Evolutionary conservation across 2,888 invertebrate species (phyloP).

Genomic region (Aleiodes alternator): DNA sequence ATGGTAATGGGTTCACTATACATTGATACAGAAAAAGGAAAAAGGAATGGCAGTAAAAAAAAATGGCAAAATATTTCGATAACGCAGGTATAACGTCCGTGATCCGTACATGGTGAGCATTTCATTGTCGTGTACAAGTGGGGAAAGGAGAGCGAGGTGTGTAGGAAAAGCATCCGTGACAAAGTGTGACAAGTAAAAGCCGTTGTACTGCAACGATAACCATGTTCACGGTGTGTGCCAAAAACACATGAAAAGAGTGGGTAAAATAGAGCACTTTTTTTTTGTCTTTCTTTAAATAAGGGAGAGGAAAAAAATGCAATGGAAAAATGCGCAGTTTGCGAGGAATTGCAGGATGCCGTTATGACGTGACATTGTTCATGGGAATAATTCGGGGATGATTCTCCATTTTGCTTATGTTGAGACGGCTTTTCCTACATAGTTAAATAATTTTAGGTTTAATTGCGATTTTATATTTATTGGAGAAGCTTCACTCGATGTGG

Average conservation of each 20-base stretch:
- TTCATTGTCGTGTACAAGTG: conserved; percentile 40
- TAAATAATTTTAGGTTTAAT: too few species aligned
- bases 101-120: conserved; percentile 39
- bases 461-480: too few species aligned
- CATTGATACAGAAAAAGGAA: not conserved
- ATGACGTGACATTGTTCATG: conserved; percentile 41
- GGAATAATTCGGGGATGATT: conserved; percentile 5
- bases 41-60: not conserved
- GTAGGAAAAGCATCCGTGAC: conserved; percentile 61
- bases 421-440: too few species aligned
- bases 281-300: not conserved
- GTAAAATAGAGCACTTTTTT: conserved; percentile 1
- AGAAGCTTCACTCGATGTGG: too few species aligned
- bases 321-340: conserved; percentile 43
- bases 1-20: conserved; percentile 42
- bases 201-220: conserved; percentile 58
- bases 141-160: conserved; percentile 48
- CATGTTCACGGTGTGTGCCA: conserved; percentile 44
- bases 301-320: conserved; percentile 43
- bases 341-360: conserved; percentile 51
- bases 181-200: conserved; percentile 60
- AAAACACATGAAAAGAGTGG: not conserved
- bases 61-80: conserved; percentile 58
- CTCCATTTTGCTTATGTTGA: too few species aligned
- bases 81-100: conserved; percentile 54